Conservation (phyloP, 2,113 vertebrate genomes). For the Pseudorectes ferrugineus region DNA sequence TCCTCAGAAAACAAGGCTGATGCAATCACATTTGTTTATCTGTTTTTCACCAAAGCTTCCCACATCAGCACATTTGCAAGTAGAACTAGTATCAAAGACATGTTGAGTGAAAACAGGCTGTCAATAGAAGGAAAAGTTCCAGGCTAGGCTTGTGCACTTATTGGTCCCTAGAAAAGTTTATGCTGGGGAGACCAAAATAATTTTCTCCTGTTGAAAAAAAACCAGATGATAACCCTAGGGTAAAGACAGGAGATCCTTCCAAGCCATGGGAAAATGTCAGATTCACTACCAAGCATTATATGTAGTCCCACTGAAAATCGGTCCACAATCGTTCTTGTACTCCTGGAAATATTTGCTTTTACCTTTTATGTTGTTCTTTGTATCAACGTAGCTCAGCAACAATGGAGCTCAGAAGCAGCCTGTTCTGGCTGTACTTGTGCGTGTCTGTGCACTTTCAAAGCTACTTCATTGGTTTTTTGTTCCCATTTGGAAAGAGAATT, state of each 20-base stretch:
- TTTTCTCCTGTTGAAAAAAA: neutral
- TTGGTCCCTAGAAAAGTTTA: neutral
- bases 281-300: neutral
- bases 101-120: neutral
- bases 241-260: neutral
- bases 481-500: neutral
- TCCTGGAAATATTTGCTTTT: neutral
- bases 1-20: neutral
- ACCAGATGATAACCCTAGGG: neutral
- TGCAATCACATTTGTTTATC: neutral
- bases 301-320: neutral
- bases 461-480: neutral
- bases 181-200: neutral
- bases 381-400: neutral
- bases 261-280: neutral
- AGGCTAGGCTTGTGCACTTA: neutral
- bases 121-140: neutral
- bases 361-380: neutral
- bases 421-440: neutral
- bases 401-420: neutral
- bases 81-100: neutral
- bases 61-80: neutral
- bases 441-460: neutral
- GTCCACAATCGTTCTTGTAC: fast-evolving
- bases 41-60: conserved; percentile 3